Percentiles rank a stretch among this genome's conserved stretches.
These are phyloP conservation scores for Dryobates pubescens DNA, from an alignment of 2,797 vertebrate genomes.

Conservation along the genomic window DNA sequence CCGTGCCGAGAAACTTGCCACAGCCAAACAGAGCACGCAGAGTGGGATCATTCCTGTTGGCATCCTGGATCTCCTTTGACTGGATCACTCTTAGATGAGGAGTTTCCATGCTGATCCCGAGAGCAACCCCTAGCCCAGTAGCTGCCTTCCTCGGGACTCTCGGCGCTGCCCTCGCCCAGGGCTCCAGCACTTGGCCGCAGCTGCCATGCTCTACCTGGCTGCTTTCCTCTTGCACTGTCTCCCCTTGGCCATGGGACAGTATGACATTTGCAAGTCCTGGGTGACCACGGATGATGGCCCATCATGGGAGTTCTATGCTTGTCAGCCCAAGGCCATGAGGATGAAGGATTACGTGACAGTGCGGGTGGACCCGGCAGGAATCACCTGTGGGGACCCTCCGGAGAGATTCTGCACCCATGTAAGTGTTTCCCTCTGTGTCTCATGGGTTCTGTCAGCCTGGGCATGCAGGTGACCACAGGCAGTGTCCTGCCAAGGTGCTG, in stretches of 20 bases:
- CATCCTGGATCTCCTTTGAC: background rate
- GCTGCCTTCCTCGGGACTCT: slow-evolving; percentile 76
- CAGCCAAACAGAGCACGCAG: background rate
- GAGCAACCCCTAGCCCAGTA: slow-evolving; percentile 73
- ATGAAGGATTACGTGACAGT: slow-evolving; percentile 94
- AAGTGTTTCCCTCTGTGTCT: slow-evolving; percentile 71
- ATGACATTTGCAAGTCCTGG: slow-evolving; percentile 97
- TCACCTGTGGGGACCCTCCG: slow-evolving; percentile 94
- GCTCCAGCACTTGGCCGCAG: slow-evolving; percentile 48
- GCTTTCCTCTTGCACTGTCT: slow-evolving; percentile 83
- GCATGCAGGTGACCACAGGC: background rate
- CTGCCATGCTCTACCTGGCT: slow-evolving; percentile 88
- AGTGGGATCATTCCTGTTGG: background rate
- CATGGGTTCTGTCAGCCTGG: background rate
- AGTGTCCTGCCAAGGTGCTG: background rate
- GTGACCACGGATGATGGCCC: slow-evolving; percentile 96
- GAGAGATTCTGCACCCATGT: slow-evolving; percentile 99
- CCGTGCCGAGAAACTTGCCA: background rate
- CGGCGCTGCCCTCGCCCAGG: slow-evolving; percentile 42
- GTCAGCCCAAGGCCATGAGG: slow-evolving; percentile 89
- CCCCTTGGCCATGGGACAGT: slow-evolving; percentile 87
- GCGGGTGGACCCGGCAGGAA: slow-evolving; percentile 91
- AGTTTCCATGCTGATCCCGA: slow-evolving; percentile 85
- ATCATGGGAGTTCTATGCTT: slow-evolving; percentile 96
- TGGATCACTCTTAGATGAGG: slow-evolving; percentile 59